These are phyloP conservation scores for Eledona agricola DNA, from an alignment of 2,888 invertebrate genomes.

Conservation along the genomic window DNA sequence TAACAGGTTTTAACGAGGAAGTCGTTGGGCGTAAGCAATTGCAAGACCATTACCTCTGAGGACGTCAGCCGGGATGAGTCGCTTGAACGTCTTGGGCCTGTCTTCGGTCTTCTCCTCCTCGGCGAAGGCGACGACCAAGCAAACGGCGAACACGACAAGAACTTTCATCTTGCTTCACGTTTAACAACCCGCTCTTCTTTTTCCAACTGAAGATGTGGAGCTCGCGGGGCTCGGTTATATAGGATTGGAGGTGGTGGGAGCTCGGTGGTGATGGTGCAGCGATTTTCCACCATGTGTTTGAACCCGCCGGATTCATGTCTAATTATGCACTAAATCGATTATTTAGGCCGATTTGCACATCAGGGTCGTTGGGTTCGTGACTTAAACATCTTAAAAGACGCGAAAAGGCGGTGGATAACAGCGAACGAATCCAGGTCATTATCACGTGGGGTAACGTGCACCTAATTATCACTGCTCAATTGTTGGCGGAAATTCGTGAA, in stretches of 20 bases:
- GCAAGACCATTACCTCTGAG: conserved; percentile 75
- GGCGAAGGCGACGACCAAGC: conserved; percentile 64
- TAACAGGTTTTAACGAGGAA: background rate
- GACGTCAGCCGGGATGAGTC: conserved; percentile 89
- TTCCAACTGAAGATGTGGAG: conserved; percentile 30
- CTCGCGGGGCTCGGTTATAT: conserved; percentile 18
- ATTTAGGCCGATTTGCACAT: too few relatives aligned
- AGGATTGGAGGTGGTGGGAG: conserved; percentile 26
- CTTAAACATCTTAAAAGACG: conserved; percentile 5
- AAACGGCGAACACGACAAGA: conserved; percentile 63
- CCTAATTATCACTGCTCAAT: conserved; percentile 15
- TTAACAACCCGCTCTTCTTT: conserved; percentile 20
- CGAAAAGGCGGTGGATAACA: too few relatives aligned
- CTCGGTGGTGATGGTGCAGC: conserved; percentile 20
- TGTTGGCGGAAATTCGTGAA: conserved; percentile 5
- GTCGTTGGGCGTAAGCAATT: background rate
- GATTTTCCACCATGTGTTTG: too few relatives aligned
- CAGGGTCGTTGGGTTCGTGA: too few relatives aligned
- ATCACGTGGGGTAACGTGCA: conserved; percentile 8
- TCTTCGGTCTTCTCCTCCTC: conserved; percentile 67
- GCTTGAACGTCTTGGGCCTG: conserved; percentile 77
- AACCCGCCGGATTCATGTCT: too few relatives aligned
- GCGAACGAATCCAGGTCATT: conserved; percentile 22
- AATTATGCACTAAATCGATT: too few relatives aligned
- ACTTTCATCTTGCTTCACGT: conserved; percentile 65